phyloP scores from a whole-genome alignment of 2,888 invertebrate genomes.

The Mesorhabditis spiculigera region DNA sequence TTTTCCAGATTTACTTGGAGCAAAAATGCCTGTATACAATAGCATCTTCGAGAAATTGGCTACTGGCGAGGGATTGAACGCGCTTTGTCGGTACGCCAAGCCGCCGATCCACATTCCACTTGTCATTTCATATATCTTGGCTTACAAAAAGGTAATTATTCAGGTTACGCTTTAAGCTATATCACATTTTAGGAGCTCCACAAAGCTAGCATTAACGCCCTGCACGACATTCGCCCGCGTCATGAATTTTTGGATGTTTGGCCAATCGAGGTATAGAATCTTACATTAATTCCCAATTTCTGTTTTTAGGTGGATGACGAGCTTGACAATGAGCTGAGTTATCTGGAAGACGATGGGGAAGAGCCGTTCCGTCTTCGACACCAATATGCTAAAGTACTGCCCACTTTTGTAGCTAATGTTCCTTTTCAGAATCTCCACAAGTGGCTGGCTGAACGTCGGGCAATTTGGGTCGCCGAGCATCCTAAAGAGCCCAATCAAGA shows the following conservation, averaged over 20 bases:
- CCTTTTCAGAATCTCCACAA: neutral
- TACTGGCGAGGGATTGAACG: neutral
- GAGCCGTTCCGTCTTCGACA: conserved; percentile 37
- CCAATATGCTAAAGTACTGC: conserved; percentile 17
- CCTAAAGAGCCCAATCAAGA: neutral
- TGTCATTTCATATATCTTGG: neutral
- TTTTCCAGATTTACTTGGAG: too few relatives aligned
- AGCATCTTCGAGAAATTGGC: neutral
- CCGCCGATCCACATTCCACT: neutral
- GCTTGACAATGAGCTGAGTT: conserved; percentile 28
- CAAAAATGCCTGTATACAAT: too few relatives aligned
- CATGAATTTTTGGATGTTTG: conserved; percentile 41
- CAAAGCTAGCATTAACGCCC: conserved; percentile 19
- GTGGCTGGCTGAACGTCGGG: neutral
- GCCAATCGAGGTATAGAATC: conserved; percentile 20
- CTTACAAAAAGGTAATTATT: neutral
- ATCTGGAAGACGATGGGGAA: conserved; percentile 40
- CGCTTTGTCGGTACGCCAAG: neutral
- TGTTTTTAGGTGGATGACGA: conserved; percentile 18
- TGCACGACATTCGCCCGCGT: conserved; percentile 40
- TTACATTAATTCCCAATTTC: neutral
- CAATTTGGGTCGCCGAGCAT: neutral
- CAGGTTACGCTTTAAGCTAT: neutral
- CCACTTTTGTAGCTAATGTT: neutral
- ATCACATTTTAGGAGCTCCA: conserved; percentile 20